Evolutionary conservation across 2,797 vertebrate species (phyloP).

Genomic region (Momotus momota): DNA sequence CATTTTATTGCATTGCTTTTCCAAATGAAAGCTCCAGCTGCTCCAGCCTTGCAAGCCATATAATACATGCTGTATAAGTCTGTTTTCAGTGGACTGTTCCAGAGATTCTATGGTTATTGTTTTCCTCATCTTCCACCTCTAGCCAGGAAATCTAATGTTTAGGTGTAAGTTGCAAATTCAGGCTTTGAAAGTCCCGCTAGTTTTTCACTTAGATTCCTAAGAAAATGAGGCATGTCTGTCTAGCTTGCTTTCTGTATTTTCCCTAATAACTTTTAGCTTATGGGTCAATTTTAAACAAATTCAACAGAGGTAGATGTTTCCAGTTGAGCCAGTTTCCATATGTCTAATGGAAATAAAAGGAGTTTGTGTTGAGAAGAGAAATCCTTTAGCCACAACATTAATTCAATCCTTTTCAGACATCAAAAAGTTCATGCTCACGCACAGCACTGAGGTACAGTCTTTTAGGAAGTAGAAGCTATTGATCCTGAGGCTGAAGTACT

Average conservation of each 20-base stretch:
- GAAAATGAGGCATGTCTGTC: background rate
- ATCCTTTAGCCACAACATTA: fast-evolving
- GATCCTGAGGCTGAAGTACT: background rate
- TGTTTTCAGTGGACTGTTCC: background rate
- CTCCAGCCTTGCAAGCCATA: background rate
- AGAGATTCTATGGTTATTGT: background rate
- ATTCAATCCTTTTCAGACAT: background rate
- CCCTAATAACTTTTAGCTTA: background rate
- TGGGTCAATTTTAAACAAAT: background rate
- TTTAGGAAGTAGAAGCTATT: background rate
- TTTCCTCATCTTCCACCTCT: background rate
- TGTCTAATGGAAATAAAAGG: background rate
- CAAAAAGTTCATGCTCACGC: background rate
- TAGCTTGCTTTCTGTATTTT: background rate
- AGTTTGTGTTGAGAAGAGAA: background rate
- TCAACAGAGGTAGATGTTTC: background rate
- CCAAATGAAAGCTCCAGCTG: slow-evolving; percentile 64
- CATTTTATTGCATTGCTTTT: slow-evolving; percentile 47
- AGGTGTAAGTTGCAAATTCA: background rate
- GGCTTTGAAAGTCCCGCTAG: background rate
- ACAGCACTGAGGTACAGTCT: background rate
- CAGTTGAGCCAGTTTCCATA: background rate
- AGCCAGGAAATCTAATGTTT: background rate
- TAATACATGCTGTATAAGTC: slow-evolving; percentile 3
- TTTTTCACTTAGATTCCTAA: background rate